phyloP scores from a whole-genome alignment of 2,888 invertebrate genomes.

The Dendrolimus pini region DNA sequence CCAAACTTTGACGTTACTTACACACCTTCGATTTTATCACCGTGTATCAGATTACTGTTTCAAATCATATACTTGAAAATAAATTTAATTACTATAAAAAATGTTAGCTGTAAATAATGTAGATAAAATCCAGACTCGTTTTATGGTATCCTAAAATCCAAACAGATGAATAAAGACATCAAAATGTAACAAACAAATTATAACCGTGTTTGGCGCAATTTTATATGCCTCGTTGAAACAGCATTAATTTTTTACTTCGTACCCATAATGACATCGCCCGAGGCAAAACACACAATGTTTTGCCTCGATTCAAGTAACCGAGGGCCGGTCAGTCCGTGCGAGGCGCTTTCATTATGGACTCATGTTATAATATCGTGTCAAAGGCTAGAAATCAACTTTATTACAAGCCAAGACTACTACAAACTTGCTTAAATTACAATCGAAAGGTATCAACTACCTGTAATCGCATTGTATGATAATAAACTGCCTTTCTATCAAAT shows the following conservation, averaged over 20 bases:
- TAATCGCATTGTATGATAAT: constrained; percentile 28
- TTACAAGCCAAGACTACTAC: constrained; percentile 26
- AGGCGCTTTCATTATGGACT: constrained; percentile 31
- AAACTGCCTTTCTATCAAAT: constrained; percentile 16
- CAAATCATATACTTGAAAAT: neutral
- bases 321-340: constrained; percentile 26
- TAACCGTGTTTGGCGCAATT: constrained; percentile 19
- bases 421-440: constrained; percentile 7
- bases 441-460: constrained; percentile 16
- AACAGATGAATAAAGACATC: constrained; percentile 25
- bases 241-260: constrained; percentile 32
- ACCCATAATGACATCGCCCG: constrained; percentile 37
- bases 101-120: constrained; percentile 9
- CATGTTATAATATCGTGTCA: constrained; percentile 28
- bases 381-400: constrained; percentile 29
- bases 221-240: constrained; percentile 25
- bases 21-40: neutral
- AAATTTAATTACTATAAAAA: neutral
- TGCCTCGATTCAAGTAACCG: constrained; percentile 27
- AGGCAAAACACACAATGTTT: constrained; percentile 33
- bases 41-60: neutral
- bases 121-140: constrained; percentile 7
- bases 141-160: constrained; percentile 28
- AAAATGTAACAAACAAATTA: constrained; percentile 33
- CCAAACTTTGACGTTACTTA: neutral